Conservation (phyloP, 2,797 vertebrate genomes). For the Telmatherina bonti region DNA sequence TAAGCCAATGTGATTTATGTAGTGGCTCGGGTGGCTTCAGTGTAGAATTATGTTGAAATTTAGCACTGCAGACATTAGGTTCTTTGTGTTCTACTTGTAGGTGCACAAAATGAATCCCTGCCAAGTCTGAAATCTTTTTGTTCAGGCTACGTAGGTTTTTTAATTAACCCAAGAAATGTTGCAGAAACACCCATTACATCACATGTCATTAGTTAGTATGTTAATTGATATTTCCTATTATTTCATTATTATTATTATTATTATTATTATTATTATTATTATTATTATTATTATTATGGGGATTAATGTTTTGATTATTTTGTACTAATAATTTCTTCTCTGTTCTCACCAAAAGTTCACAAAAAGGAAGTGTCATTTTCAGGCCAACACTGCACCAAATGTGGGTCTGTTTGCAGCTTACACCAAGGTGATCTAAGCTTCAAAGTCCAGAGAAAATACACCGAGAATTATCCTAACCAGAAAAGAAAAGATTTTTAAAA, state of each 20-base stretch:
- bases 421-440: conserved; percentile 42
- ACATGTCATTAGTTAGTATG: neutral
- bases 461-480: no score
- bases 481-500: conserved; percentile 28
- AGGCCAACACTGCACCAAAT: neutral
- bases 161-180: neutral
- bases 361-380: neutral
- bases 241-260: no score
- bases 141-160: neutral
- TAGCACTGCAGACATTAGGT: conserved; percentile 35
- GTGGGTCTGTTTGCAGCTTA: neutral
- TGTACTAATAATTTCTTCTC: neutral
- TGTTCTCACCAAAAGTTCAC: neutral
- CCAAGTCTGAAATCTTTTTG: neutral
- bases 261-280: no score
- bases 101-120: conserved; percentile 16
- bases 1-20: conserved; percentile 73
- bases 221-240: neutral
- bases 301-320: neutral
- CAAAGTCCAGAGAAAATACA: conserved; percentile 7
- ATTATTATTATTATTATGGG: no score
- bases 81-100: conserved; percentile 27
- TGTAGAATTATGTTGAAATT: conserved; percentile 45
- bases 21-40: conserved; percentile 33
- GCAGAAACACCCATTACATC: neutral